Conservation (phyloP, 30 jellyfish, hydroid and myxozoan species). For the Hydractinia echinata region DNA sequence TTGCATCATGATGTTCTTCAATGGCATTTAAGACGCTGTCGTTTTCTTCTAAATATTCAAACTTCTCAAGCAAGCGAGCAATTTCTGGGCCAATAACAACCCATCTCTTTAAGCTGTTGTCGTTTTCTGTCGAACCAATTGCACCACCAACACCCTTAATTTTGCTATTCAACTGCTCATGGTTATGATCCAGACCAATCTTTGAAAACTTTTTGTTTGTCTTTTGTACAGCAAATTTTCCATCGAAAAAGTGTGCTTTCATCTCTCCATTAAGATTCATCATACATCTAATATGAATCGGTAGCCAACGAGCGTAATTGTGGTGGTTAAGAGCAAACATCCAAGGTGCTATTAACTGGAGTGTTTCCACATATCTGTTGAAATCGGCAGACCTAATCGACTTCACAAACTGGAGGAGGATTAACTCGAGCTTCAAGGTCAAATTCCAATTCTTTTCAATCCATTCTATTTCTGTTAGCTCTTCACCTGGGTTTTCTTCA, state of each 20-base stretch:
- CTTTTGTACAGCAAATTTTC: conserved; percentile 26
- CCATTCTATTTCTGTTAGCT: neutral
- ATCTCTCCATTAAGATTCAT: conserved; percentile 1
- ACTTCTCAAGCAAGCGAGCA: conserved; percentile 25
- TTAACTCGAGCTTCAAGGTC: conserved; percentile 26
- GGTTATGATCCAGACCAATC: conserved; percentile 33
- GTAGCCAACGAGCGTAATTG: conserved; percentile 36
- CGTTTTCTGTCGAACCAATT: conserved; percentile 35
- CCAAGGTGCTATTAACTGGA: conserved; percentile 29
- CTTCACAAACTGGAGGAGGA: conserved; percentile 23
- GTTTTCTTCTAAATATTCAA: conserved; percentile 22
- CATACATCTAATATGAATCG: conserved; percentile 40
- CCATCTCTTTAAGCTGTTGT: conserved; percentile 26
- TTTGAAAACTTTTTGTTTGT: conserved; percentile 26
- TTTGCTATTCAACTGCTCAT: conserved; percentile 27
- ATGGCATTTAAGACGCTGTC: neutral
- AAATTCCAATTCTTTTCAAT: conserved; percentile 14
- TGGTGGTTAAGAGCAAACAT: conserved; percentile 37
- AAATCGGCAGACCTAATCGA: conserved; percentile 35
- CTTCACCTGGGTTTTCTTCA: conserved; percentile 2
- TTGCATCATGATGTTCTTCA: conserved; percentile 6
- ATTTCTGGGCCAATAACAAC: conserved; percentile 45
- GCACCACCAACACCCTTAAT: conserved; percentile 48
- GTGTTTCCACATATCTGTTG: conserved; percentile 20
- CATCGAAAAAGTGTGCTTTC: conserved; percentile 25